Evolutionary conservation across 1,140 invertebrate species (phyloP).

Genomic region (Bombus pyrosoma): DNA sequence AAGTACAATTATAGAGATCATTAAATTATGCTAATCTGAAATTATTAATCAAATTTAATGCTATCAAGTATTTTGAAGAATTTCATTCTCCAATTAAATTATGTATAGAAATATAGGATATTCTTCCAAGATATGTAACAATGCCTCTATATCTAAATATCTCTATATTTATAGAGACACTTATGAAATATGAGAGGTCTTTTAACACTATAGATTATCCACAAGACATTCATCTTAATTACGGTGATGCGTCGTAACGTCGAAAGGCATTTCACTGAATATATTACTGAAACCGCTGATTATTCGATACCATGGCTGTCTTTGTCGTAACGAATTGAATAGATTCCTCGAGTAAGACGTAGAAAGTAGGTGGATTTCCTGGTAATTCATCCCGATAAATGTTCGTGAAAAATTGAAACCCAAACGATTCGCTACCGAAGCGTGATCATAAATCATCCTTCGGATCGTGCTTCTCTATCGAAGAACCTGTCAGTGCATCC

Average conservation of each 20-base stretch:
- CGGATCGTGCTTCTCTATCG: background rate
- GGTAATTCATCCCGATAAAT: conserved; percentile 19
- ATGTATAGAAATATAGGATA: background rate
- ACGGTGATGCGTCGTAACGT: background rate
- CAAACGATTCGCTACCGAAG: background rate
- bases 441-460: conserved; percentile 35
- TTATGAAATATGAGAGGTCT: conserved; percentile 19
- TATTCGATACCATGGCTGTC: background rate
- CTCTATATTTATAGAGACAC: background rate
- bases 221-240: conserved; percentile 42
- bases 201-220: conserved; percentile 9
- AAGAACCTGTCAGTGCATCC: background rate
- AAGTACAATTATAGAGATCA: background rate
- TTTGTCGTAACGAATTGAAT: background rate
- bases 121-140: background rate
- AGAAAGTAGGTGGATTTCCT: background rate
- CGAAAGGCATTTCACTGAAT: conserved; percentile 5
- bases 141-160: background rate
- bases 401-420: conserved; percentile 15
- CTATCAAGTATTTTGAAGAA: background rate
- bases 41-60: background rate
- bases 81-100: background rate
- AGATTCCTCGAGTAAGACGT: background rate
- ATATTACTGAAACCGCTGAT: conserved; percentile 21
- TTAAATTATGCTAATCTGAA: too few species aligned